Conservation (phyloP, 1,140 invertebrate genomes). For the Pseudomyrmex cubaensis region DNA sequence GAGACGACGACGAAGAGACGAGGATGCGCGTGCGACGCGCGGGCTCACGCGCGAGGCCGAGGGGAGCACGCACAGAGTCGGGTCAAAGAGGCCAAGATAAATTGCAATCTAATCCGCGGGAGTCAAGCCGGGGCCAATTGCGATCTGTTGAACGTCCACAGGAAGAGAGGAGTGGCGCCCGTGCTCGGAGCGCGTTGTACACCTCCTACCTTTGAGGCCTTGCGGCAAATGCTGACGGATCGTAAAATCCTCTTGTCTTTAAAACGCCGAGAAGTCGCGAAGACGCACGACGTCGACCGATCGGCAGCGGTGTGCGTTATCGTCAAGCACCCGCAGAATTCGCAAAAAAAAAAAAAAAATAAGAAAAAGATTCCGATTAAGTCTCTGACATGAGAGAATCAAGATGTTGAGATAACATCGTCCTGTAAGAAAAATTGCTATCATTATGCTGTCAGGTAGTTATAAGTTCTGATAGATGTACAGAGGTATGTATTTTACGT, state of each 20-base stretch:
- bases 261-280: slow-evolving; percentile 57
- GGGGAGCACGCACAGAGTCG: slow-evolving; percentile 34
- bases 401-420: no score
- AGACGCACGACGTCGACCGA: slow-evolving; percentile 39
- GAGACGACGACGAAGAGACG: neutral
- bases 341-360: no score
- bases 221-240: slow-evolving; percentile 53
- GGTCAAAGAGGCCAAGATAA: slow-evolving; percentile 68
- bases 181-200: slow-evolving; percentile 1
- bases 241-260: slow-evolving; percentile 45
- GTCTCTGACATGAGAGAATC: no score
- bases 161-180: slow-evolving; percentile 55
- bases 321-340: no score
- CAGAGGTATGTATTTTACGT: no score
- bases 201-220: slow-evolving; percentile 46
- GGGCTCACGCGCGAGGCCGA: slow-evolving; percentile 31
- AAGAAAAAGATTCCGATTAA: no score
- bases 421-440: no score
- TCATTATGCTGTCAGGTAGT: no score
- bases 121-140: slow-evolving; percentile 48
- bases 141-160: slow-evolving; percentile 50
- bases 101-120: slow-evolving; percentile 66
- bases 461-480: no score
- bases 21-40: slow-evolving; percentile 39
- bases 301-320: slow-evolving; percentile 11